Conservation (phyloP, 2,888 invertebrate species). For the Zygogramma bicolorata region DNA sequence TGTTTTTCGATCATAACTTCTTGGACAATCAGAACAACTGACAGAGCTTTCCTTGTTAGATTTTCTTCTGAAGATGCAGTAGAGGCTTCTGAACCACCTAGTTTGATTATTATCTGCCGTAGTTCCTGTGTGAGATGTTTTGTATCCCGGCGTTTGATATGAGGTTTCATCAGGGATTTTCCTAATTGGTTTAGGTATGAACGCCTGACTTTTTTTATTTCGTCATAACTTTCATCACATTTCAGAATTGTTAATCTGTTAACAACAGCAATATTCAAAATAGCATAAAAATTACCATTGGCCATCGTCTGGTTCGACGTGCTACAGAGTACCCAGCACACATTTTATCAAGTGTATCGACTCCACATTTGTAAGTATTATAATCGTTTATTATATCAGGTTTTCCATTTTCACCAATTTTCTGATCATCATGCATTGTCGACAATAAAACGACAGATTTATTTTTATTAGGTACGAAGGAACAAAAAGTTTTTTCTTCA, state of each 20-base stretch:
- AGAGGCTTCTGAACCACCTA: background rate
- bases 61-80: background rate
- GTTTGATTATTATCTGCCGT: too few relatives aligned
- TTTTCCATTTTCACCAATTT: constrained; percentile 43
- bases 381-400: constrained; percentile 41
- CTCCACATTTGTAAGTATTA: constrained; percentile 49
- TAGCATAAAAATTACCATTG: constrained; percentile 43
- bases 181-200: background rate
- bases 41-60: background rate
- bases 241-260: background rate
- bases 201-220: background rate
- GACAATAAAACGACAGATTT: constrained; percentile 39
- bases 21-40: background rate
- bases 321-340: constrained; percentile 44
- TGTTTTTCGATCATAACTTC: background rate
- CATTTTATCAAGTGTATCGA: constrained; percentile 52
- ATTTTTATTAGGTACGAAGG: constrained; percentile 42
- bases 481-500: constrained; percentile 48
- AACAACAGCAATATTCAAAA: background rate
- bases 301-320: constrained; percentile 47
- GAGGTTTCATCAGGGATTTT: background rate
- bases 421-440: constrained; percentile 39
- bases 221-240: background rate
- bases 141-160: background rate
- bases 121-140: background rate